phyloP scores from a whole-genome alignment of 1,140 invertebrate genomes.

The Pectinophora gossypiella region DNA sequence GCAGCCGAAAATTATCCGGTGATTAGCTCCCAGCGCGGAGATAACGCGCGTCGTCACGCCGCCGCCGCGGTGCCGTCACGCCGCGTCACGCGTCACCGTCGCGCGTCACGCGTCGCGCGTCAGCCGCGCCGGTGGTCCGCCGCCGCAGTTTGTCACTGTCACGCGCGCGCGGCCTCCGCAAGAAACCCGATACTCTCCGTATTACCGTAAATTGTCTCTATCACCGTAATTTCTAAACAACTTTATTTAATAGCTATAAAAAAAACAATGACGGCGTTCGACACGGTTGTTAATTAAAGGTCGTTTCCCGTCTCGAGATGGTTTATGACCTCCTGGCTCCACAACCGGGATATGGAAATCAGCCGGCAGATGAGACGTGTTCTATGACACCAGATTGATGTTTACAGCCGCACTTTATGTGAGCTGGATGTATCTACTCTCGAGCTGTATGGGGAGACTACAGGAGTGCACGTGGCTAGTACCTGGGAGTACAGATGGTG shows the following conservation, averaged over 20 bases:
- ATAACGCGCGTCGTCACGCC: conserved; percentile 1
- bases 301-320: neutral
- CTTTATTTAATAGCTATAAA: neutral
- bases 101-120: neutral
- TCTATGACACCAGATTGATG: too few relatives aligned
- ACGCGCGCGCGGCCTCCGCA: neutral
- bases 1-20: too few relatives aligned
- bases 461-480: too few relatives aligned
- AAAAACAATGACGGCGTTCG: neutral
- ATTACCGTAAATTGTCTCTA: neutral
- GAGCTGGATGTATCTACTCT: too few relatives aligned
- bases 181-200: neutral
- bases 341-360: too few relatives aligned
- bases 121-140: conserved; percentile 6
- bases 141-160: neutral
- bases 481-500: too few relatives aligned
- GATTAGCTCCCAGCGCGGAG: too few relatives aligned
- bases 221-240: neutral
- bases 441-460: too few relatives aligned
- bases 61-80: conserved; percentile 9
- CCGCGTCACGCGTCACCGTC: neutral
- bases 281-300: neutral
- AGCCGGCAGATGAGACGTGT: too few relatives aligned
- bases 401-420: too few relatives aligned
- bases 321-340: neutral